Base-by-base conservation (phyloP, 2,797 vertebrate species). In the Amphiprion clarkii region DNA sequence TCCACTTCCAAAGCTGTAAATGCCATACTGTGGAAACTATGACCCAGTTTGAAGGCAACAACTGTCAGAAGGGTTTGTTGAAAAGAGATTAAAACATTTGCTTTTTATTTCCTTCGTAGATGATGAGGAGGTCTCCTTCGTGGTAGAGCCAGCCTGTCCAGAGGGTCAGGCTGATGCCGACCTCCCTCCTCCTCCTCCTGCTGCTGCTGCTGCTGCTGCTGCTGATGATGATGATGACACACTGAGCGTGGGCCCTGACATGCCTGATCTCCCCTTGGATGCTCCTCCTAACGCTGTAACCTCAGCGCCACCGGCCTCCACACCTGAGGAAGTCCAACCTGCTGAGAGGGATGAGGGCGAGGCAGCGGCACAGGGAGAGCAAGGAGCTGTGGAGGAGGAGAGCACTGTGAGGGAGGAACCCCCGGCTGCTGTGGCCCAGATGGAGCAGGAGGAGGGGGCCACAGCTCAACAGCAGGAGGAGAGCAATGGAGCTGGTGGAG, bases 71-170 rank as follows among this genome's bases (percentile, higher is more conserved):
- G 29, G 54, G 9, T 1, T 42, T 0, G 0, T 3, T 11, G 17
- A 17, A 40, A 10, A 14, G 25, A 33, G 16, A n/a, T 19, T 7
- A 7, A 19, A 48, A 48, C 46, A 44, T 13, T 16, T 44, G 40
- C 4, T 16, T 19, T 31, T 86, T 62, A 67, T 58, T 10, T 9
- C 70, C 67, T 74, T 11, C 8, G 2, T 76, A 99, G 98, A 99
- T 93, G 98, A 99, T 69, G 98, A 99, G 88, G 98, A 99, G 74
- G 87, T 97, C 33, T 97, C 97, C 23, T 84, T 96, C 81, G 94
- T 95, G 82, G 93, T 96, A 23, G 96, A 98, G 79, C 87, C 93
- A 16, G 95, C 95, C 61, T 88, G 92, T 73, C 87, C 90, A 16
- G 92, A 92, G 65, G 91, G 57, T 68, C 90, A 88, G 66, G 88